A percentile compares a stretch with the other conserved stretches of the same genome.
phyloP scores from a whole-genome alignment of 1,140 invertebrate species.

The Copidosoma floridanum region DNA sequence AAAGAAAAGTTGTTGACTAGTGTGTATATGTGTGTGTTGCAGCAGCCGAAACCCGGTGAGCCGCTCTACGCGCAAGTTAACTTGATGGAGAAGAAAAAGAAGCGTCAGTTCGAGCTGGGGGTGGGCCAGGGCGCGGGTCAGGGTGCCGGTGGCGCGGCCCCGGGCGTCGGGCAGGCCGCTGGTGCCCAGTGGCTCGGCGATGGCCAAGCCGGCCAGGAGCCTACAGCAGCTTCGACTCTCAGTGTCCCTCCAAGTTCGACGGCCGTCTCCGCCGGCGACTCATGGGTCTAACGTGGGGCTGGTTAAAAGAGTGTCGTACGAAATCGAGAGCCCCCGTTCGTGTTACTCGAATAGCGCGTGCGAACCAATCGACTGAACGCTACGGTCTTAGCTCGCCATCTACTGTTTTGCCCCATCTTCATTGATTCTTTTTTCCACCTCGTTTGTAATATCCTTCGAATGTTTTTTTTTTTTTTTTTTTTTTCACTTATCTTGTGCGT shows the following conservation, averaged over 20 bases:
- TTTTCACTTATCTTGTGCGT: too few relatives aligned
- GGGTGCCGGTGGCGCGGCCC: slow-evolving; percentile 36
- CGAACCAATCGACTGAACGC: too few relatives aligned
- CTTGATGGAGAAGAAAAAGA: slow-evolving; percentile 75
- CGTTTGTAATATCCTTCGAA: too few relatives aligned
- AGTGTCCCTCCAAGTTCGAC: slow-evolving; percentile 47
- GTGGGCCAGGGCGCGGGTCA: slow-evolving; percentile 53
- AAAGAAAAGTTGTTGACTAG: slow-evolving; percentile 39
- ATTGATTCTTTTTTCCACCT: too few relatives aligned
- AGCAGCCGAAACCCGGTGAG: slow-evolving; percentile 66
- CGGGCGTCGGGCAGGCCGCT: slow-evolving; percentile 27
- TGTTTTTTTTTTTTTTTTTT: too few relatives aligned
- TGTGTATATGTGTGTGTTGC: slow-evolving; percentile 56
- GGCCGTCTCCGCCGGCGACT: slow-evolving; percentile 58
- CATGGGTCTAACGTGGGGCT: slow-evolving; percentile 58
- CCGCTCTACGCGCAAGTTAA: slow-evolving; percentile 80
- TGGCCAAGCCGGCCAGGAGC: slow-evolving; percentile 46
- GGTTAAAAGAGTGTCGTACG: background rate
- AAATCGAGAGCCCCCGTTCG: background rate
- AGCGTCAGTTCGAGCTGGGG: slow-evolving; percentile 61
- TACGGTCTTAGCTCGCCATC: background rate
- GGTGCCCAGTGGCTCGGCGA: slow-evolving; percentile 48
- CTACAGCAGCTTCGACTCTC: slow-evolving; percentile 44
- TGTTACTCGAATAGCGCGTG: background rate
- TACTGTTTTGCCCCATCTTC: too few relatives aligned